Evolutionary conservation across 2,797 vertebrate genomes (phyloP), one percentile per base, ranked within the genome.

Genomic region (Hypotaenidia okinawae): DNA sequence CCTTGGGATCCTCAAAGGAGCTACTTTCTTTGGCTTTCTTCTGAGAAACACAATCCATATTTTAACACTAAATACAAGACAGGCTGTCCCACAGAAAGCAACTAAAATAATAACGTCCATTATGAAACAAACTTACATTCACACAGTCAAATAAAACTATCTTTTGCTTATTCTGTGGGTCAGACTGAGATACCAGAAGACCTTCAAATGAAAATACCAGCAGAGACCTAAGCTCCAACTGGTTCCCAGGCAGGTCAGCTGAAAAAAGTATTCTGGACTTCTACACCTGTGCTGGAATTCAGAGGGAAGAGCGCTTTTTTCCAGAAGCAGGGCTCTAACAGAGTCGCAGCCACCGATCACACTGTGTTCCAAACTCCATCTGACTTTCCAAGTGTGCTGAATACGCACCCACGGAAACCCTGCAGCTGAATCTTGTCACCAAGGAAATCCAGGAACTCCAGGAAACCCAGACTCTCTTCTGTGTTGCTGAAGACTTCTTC

Each of bases 401-500:
- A 25, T 87, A 96, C 95, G 87, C 97, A 98, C 97, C 97, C 97
- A 90, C 95, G 97, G 62, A 98, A 98, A 85, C 97, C 96, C 84
- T 97, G 97, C 61, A 98, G 88, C 77, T 97, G 94, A 90, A 98
- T 97, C 83, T 86, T 97, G 74, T 98, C 97, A 63, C 97, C 97
- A 84, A 98, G 91, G 66, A 97, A 96, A 69, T 97, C 90, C 70
- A 98, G 91, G 82, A 98, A 98, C 77, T 98, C 97, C 28, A 96
- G 66, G 58, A 98, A 98, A 49, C 96, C 97, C 51, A 95, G 80
- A 83, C 97, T 97, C 84, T 98, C 97, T 64, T 98, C 97, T 32
- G 96, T 97, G 92, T 98, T 98, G 93, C 97, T 92, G 91, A 98
- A 98, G 63, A 98, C 91, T 51, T 98, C 97, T 67, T 97, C 96